Base-by-base conservation (phyloP, 1,140 invertebrate genomes). In the Coelopa frigida region DNA sequence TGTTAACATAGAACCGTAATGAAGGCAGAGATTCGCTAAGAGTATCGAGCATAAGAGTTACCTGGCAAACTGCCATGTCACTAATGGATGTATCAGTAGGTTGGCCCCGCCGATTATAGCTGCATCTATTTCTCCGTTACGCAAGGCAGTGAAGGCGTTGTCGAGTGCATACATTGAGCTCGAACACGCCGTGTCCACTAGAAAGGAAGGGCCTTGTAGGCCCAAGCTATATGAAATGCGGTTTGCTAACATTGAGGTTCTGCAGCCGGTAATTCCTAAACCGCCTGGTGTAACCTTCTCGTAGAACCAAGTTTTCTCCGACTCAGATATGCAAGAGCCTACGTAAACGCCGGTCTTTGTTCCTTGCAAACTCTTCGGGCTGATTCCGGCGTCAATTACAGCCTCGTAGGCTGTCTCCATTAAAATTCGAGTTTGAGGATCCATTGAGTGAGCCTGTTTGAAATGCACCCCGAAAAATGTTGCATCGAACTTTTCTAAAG, bases 241-340 rank as follows among this genome's bases (percentile, higher is more conserved):
- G 61, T 95, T 94, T 1, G 90, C 85, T 66, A 96, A 78, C 89
- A 96, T 94, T 7, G 89, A 86, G 46, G 89, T 78, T 53, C 82
- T 84, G 70, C 90, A 93, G 24, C 88, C 88, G 14, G 82, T 85
- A 53, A 92, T 75, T 48, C 75, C 78, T 54, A 77, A 78, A n/a
- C 74, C 75, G 18, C 73, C 71, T 5, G 71, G 72, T 22, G 77
- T 73, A 12, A 77, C 59, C 46, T 79, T 78, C 43, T 83, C 78
- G 46, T 83, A 84, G 51, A 85, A 83, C 72, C 75, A 79, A n/a
- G 76, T 78, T 55, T 77, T 77, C 51, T 84, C 82, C 1, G 77
- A 78, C 59, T 91, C 88, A 3, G 85, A 85, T 44, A 83, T 81
- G 61, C 82, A 87, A 1, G 79, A 74, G 10, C 86, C 88, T 39